A percentile compares a stretch with the other conserved stretches of the same genome.
Evolutionary conservation across 2,113 vertebrate species (phyloP).

Genomic region (Limnothrissa miodon): DNA sequence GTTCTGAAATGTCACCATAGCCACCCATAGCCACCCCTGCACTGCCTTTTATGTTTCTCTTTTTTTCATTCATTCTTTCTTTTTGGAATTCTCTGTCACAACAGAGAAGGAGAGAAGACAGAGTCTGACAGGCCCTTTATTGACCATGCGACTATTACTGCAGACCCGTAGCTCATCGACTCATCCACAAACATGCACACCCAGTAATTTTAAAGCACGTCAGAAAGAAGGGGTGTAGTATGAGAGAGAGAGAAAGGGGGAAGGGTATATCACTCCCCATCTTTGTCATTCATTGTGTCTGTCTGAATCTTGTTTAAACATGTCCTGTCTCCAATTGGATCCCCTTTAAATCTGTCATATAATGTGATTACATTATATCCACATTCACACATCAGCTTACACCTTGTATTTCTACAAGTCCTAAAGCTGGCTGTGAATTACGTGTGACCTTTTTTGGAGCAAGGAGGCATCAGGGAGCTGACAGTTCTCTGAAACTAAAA

Average conservation of each 20-base stretch:
- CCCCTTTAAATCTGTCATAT: not conserved
- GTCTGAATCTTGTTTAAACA: not conserved
- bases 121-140: slow-evolving; percentile 59
- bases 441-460: too few species aligned
- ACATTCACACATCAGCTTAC: not conserved
- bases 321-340: not conserved
- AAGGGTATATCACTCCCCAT: not conserved
- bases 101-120: slow-evolving; percentile 62
- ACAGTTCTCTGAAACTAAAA: too few species aligned
- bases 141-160: slow-evolving; percentile 65
- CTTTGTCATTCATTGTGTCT: not conserved
- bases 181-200: slow-evolving; percentile 51
- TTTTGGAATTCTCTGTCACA: slow-evolving; percentile 63
- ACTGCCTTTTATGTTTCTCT: not conserved
- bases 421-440: too few species aligned
- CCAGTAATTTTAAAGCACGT: slow-evolving; percentile 43
- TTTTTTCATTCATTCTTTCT: slow-evolving; percentile 43
- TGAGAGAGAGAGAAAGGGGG: not conserved
- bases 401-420: too few species aligned
- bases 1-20: slow-evolving; percentile 61
- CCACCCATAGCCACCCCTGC: slow-evolving; percentile 66
- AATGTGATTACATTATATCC: not conserved
- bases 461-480: too few species aligned
- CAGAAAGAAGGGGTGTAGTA: not conserved
- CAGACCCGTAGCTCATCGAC: slow-evolving; percentile 56